Percentiles rank a stretch among this genome's conserved stretches.
Conservation (phyloP, 2,888 invertebrate species). For the Apamea monoglypha region DNA sequence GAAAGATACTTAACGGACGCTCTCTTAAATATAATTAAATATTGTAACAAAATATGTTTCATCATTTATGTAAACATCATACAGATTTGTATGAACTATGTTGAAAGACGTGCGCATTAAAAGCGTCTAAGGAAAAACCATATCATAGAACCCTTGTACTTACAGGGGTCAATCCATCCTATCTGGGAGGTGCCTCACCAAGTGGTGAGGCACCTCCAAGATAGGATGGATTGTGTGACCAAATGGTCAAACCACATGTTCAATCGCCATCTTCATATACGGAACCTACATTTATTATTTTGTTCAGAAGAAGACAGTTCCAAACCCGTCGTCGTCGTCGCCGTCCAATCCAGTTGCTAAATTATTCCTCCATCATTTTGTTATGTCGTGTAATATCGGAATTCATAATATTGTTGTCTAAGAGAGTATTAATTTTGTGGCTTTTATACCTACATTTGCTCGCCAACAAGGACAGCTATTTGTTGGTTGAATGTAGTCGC, state of each 20-base stretch:
- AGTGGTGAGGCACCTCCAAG: too few relatives aligned
- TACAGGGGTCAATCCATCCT: too few relatives aligned
- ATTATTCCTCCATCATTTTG: not conserved
- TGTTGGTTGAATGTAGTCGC: not conserved
- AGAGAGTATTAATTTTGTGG: not conserved
- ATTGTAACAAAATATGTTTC: not conserved
- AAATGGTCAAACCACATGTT: not conserved
- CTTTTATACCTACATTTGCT: not conserved
- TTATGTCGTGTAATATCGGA: not conserved
- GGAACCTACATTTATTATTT: constrained; percentile 4
- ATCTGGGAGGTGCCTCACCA: too few relatives aligned
- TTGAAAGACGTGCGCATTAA: too few relatives aligned
- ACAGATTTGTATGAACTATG: not conserved
- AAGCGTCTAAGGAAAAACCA: not conserved
- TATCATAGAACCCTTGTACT: not conserved
- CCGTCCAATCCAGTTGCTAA: not conserved
- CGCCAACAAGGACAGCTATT: not conserved
- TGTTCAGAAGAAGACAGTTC: not conserved
- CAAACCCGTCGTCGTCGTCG: too few relatives aligned
- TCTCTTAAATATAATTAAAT: not conserved
- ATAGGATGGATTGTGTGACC: too few relatives aligned
- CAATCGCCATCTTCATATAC: not conserved
- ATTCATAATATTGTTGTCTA: not conserved
- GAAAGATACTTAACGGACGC: not conserved
- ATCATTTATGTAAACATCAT: not conserved